phyloP scores from a whole-genome alignment of 2,888 invertebrate species.

The Nyleta sp. region DNA sequence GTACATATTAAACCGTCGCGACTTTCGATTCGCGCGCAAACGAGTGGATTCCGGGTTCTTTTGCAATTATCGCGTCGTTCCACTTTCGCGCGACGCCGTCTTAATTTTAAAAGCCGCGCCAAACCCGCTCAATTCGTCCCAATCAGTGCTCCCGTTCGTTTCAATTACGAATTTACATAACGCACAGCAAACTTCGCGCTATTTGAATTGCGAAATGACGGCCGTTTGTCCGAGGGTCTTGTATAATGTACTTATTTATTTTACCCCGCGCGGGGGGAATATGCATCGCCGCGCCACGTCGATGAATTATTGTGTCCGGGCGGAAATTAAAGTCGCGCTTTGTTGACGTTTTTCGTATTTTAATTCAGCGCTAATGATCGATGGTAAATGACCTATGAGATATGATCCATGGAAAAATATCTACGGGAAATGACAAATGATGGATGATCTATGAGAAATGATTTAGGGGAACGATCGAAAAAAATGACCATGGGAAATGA shows the following conservation, averaged over 20 bases:
- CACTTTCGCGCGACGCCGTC: not conserved
- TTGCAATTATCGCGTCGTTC: conserved; percentile 5
- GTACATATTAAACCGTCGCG: not conserved
- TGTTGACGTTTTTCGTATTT: no score
- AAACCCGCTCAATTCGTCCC: conserved; percentile 1
- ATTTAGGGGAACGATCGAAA: no score
- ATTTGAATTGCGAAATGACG: conserved; percentile 15
- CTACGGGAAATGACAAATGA: no score
- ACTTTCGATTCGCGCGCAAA: conserved; percentile 1
- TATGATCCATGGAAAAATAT: no score
- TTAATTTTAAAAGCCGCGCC: no score
- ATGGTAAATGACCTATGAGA: no score
- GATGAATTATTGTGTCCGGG: no score
- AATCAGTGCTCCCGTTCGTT: conserved; percentile 5
- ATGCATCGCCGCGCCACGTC: conserved; percentile 1
- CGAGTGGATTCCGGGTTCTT: conserved; percentile 1
- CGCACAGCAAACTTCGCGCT: conserved; percentile 7
- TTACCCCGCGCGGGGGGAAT: conserved; percentile 10
- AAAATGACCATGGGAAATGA: no score
- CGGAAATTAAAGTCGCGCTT: not conserved
- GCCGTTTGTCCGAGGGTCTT: conserved; percentile 13
- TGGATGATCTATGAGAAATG: no score
- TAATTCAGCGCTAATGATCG: no score
- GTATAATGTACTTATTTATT: conserved; percentile 19
- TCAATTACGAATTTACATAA: conserved; percentile 28